Conservation (phyloP, 2,888 invertebrate species). For the Epsilonema sp. region DNA sequence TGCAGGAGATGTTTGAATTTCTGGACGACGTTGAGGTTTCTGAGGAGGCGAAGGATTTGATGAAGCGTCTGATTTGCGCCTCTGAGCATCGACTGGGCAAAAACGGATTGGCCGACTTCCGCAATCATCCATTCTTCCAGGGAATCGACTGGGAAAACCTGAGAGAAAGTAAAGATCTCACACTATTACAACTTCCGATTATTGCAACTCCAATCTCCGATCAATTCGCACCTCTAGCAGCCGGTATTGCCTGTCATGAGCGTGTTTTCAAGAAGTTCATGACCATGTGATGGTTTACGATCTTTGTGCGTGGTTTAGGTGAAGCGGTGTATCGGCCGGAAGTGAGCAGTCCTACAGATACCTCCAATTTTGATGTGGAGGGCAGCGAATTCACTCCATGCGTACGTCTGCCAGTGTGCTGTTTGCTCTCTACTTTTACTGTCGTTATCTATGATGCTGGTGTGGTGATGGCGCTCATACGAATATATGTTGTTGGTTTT, state of each 20-base stretch:
- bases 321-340: conserved; percentile 42
- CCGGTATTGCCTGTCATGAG: too few relatives aligned
- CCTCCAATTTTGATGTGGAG: conserved; percentile 95
- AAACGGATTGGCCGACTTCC: conserved; percentile 86
- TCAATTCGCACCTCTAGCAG: too few relatives aligned
- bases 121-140: conserved; percentile 81
- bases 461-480: too few relatives aligned
- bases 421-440: too few relatives aligned
- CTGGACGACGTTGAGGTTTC: conserved; percentile 55
- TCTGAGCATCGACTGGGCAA: conserved; percentile 77
- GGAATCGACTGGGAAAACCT: conserved; percentile 82
- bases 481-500: too few relatives aligned
- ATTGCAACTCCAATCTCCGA: too few relatives aligned
- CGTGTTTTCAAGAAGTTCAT: too few relatives aligned
- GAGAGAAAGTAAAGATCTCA: conserved; percentile 51
- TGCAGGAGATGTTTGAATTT: conserved; percentile 79
- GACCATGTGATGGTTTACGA: too few relatives aligned
- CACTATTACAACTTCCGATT: too few relatives aligned
- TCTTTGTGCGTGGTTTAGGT: conserved; percentile 13
- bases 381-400: conserved; percentile 63
- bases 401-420: conserved; percentile 16
- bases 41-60: conserved; percentile 85
- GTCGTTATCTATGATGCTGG: too few relatives aligned
- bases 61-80: conserved; percentile 72
- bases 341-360: conserved; percentile 77